phyloP scores from a whole-genome alignment of 1,140 invertebrate genomes.

The Papilio dardanus region DNA sequence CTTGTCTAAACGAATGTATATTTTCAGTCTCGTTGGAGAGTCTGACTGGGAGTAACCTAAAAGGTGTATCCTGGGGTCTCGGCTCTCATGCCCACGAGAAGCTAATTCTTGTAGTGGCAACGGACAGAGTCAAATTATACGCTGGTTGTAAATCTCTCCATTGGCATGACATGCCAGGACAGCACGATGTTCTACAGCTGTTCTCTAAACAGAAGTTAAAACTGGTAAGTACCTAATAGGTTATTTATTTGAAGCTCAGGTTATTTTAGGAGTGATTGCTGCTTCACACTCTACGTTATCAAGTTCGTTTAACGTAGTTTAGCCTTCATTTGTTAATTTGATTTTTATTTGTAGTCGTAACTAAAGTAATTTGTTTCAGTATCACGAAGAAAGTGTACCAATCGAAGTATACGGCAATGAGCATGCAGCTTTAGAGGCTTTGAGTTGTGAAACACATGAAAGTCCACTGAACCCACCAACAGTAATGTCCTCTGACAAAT shows the following conservation, averaged over 20 bases:
- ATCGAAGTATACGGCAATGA: slow-evolving; percentile 66
- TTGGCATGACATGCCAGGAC: slow-evolving; percentile 65
- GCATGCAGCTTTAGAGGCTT: slow-evolving; percentile 60
- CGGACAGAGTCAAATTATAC: slow-evolving; percentile 61
- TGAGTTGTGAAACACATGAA: slow-evolving; percentile 61
- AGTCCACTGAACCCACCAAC: slow-evolving; percentile 54
- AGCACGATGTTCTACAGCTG: slow-evolving; percentile 58
- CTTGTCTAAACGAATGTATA: background rate
- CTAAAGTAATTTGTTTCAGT: slow-evolving; percentile 53
- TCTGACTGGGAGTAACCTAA: slow-evolving; percentile 63
- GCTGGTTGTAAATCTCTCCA: slow-evolving; percentile 65
- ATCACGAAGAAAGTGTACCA: slow-evolving; percentile 74
- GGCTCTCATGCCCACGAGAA: slow-evolving; percentile 50
- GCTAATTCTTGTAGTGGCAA: slow-evolving; percentile 56
- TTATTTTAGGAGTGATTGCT: too few species aligned
- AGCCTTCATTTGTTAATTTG: too few species aligned
- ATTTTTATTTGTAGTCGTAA: too few species aligned
- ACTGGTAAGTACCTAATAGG: slow-evolving; percentile 71
- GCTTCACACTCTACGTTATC: too few species aligned
- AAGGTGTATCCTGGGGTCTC: slow-evolving; percentile 68
- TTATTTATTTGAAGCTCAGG: too few species aligned
- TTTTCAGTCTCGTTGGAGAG: slow-evolving; percentile 68
- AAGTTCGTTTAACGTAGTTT: too few species aligned
- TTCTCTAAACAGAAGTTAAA: slow-evolving; percentile 60
- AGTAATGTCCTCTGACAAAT: slow-evolving; percentile 56